Base-by-base conservation (phyloP, 2,797 vertebrate genomes). In the Prionace glauca region DNA sequence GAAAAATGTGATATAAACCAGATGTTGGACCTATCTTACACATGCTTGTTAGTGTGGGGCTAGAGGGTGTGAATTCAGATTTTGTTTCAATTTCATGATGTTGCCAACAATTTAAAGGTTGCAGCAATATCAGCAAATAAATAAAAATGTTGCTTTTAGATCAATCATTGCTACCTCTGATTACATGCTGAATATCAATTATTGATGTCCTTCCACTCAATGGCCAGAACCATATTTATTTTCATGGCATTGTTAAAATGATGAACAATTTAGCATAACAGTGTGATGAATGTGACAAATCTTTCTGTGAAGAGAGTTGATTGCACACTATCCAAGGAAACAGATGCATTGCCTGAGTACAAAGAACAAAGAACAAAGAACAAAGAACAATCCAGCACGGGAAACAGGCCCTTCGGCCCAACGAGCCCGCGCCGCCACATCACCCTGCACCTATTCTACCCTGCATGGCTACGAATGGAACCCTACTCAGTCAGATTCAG, bases 11-110 rank as follows among this genome's bases (percentile, higher is more conserved):
- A 3, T 60, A 32, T 32, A 62, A 91, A 91, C 32, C 88, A 65
- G 26, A 32, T 32, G 32, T n/a, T 91, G 60, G 65, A 91, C 56
- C 29, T 7, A 60, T 91, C n/a, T 91, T 91, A 91, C 32, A 65
- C 24, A 65, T 91, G 60, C 88, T 91, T 91, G 60, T 91, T 91
- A 91, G 60, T 65, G 1, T 91, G n/a, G 60, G 88, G 88, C 88
- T 65, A n/a, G 60, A 91, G 60, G 14, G 29, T 91, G 32, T 91
- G 60, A 62, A 91, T 60, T 65, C 88, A 65, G 88, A 91, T n/a
- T 65, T 91, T 91, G 50, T 65, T 91, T 91, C 60, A 91, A 65
- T 32, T 65, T n/a, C 32, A 32, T 14, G 12, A 32, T 56, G 32
- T 12, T 62, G 88, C 60, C 88, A 65, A 65, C 88, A 91, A 65